Conservation (phyloP, 2,113 vertebrate genomes). For the Amazona vittata region DNA sequence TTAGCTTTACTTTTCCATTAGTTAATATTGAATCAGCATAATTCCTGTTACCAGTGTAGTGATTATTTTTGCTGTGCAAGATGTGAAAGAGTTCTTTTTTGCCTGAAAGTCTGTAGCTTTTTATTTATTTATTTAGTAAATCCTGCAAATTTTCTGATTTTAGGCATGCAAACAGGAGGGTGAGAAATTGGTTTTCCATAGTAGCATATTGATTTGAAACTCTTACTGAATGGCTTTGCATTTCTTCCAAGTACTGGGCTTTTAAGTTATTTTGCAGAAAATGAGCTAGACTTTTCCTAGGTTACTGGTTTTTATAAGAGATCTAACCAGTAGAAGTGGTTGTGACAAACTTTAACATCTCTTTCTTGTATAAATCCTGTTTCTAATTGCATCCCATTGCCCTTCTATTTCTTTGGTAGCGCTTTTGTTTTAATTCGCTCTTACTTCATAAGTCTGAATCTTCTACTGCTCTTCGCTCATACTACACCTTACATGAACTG, state of each 20-base stretch:
- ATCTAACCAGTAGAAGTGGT: not conserved
- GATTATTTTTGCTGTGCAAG: not conserved
- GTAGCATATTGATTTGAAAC: not conserved
- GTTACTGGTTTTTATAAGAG: not conserved
- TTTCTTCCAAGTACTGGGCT: not conserved
- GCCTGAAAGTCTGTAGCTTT: not conserved
- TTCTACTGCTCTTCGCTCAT: constrained; percentile 61
- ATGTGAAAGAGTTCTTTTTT: not conserved
- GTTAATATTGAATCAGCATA: not conserved
- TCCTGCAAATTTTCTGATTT: not conserved
- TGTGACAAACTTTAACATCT: not conserved
- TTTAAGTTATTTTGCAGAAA: not conserved
- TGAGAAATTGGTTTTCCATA: not conserved
- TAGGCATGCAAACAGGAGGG: not conserved
- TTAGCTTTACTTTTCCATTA: not conserved
- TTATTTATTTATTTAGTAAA: not conserved
- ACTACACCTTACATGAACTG: constrained; percentile 73
- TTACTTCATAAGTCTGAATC: constrained; percentile 45
- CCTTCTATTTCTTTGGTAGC: constrained; percentile 18
- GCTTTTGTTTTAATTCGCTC: constrained; percentile 64
- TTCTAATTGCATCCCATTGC: constrained; percentile 43
- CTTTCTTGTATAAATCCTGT: not conserved
- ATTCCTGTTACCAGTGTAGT: not conserved
- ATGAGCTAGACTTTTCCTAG: not conserved
- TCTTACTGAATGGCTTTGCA: not conserved